Evolutionary conservation across 2,113 vertebrate genomes (phyloP).

Genomic region (Amazona vittata): DNA sequence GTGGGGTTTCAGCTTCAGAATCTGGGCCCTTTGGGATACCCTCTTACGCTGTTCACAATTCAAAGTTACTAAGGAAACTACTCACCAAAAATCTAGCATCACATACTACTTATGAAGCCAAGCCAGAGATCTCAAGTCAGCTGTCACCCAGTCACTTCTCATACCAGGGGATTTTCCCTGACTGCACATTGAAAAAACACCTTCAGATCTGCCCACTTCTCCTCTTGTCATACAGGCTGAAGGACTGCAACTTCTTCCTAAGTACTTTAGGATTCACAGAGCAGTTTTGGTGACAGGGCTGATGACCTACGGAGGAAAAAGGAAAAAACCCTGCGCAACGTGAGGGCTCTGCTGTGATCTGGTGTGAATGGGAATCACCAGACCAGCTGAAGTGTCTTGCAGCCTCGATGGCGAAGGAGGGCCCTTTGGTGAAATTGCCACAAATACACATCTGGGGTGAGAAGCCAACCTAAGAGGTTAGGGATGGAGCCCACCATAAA

Average conservation of each 20-base stretch:
- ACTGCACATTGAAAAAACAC: background rate
- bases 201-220: background rate
- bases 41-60: background rate
- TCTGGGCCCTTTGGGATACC: background rate
- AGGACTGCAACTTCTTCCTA: background rate
- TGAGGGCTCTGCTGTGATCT: background rate
- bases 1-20: background rate
- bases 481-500: background rate
- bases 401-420: background rate
- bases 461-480: background rate
- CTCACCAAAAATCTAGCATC: background rate
- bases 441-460: background rate
- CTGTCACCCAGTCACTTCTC: background rate
- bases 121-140: background rate
- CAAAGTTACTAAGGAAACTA: background rate
- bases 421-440: background rate
- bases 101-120: background rate
- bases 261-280: background rate
- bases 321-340: background rate
- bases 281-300: background rate
- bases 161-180: background rate
- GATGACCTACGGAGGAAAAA: background rate
- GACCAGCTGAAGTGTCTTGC: background rate
- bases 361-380: background rate
- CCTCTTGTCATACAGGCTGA: background rate